phyloP scores from a whole-genome alignment of 2,113 vertebrate species.

The Budorcas taxicolor region DNA sequence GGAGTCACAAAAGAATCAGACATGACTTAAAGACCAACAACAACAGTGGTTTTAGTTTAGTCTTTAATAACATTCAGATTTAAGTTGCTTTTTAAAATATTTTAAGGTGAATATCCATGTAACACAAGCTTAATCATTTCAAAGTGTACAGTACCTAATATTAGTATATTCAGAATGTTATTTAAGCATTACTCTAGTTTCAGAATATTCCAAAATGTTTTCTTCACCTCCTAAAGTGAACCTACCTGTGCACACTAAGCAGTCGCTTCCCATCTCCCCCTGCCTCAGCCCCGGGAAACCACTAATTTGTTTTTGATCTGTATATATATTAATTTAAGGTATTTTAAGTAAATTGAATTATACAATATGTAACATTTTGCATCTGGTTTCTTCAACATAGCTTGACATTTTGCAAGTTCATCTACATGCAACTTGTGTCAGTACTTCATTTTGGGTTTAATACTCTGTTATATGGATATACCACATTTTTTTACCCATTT shows the following conservation, averaged over 20 bases:
- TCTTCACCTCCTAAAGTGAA: not conserved
- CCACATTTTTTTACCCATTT: not conserved
- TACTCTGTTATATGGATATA: not conserved
- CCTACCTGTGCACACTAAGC: not conserved
- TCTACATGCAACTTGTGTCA: not conserved
- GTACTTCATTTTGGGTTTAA: not conserved
- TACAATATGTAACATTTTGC: not conserved
- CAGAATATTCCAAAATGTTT: not conserved
- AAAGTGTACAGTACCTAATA: not conserved
- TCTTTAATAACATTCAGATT: not conserved
- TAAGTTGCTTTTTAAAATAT: not conserved
- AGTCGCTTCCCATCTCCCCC: not conserved
- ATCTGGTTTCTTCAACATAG: not conserved
- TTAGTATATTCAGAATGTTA: not conserved
- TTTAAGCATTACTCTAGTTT: not conserved
- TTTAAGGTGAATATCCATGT: not conserved
- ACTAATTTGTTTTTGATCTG: not conserved
- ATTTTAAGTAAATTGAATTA: not conserved
- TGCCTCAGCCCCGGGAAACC: not conserved
- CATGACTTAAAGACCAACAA: not conserved
- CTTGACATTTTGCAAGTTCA: not conserved
- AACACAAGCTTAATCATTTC: not conserved
- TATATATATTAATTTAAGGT: not conserved
- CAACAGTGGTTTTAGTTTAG: not conserved
- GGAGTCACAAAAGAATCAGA: not conserved